Base-by-base conservation (phyloP, 2,888 invertebrate genomes). In the Syrphus vitripennis region DNA sequence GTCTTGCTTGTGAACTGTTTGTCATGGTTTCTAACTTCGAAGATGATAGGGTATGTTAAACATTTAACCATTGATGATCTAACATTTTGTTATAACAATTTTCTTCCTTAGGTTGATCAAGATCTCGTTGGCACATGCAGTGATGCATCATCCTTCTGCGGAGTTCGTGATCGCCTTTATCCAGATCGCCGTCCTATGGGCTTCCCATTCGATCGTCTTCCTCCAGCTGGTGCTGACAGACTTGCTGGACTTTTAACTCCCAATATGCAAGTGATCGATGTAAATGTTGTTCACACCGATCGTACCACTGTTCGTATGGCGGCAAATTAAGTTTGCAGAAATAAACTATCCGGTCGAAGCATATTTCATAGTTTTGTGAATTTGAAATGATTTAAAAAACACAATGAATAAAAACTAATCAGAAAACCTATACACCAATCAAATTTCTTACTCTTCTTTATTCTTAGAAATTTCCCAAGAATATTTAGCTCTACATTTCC, bases 111-210 rank as follows among this genome's bases (percentile, higher is more conserved):
- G 63, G 83, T 92, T 59, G 91, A 92, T 71, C 92, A 92, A 88
- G 89, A 70, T 19, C 29, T 92, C 14, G 90, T 90, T 34, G 92
- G 93, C 53, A 90, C 91, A 3, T 97, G 97, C 91, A 94, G 94
- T 57, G 95, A 96, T 90, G 96, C 97, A 0, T 94, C 94, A 67
- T 95, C 95, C 88, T 97, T 95, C 92, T 97, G 97, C 89, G 97
- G 97, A 1, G 93, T 97, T 21, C 94, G 95, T 70, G 96, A 96
- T 92, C 94, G 94, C 77, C 93, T 95, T 89, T 97, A 96, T 92
- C 97, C 97, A 0, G 97, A 97, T 92, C 94, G 94, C 31, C 94
- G 96, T 77, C 82, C 96, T 12, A 97, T 97, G 97, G 97, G 97
- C 59, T 97, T 93, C 93, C 97, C 97, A 14, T 97, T 97, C 93